Evolutionary conservation across 2,888 invertebrate species (phyloP).

Genomic region (Cryptocephalus primarius): DNA sequence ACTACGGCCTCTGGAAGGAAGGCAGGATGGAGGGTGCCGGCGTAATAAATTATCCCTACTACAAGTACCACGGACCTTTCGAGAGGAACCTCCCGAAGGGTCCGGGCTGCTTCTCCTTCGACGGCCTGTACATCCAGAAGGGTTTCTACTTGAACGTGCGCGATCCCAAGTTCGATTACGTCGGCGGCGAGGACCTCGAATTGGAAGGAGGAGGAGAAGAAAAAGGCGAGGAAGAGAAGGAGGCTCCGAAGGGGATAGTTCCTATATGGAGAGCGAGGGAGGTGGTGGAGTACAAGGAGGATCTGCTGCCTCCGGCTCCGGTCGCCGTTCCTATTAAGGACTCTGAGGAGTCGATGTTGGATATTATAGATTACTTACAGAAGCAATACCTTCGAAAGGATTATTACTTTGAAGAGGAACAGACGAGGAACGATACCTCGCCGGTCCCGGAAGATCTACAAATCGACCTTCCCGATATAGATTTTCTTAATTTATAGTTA

Average conservation of each 20-base stretch:
- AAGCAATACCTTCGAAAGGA: slow-evolving; percentile 38
- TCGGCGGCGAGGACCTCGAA: slow-evolving; percentile 36
- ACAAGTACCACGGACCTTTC: slow-evolving; percentile 64
- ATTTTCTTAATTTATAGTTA: slow-evolving; percentile 14
- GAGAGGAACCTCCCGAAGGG: slow-evolving; percentile 58
- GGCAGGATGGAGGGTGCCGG: slow-evolving; percentile 67
- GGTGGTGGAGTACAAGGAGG: slow-evolving; percentile 54
- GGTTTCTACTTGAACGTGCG: slow-evolving; percentile 55
- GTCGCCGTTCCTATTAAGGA: slow-evolving; percentile 54
- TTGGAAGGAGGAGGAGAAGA: slow-evolving; percentile 41
- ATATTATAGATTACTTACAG: slow-evolving; percentile 38
- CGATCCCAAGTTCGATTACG: slow-evolving; percentile 46
- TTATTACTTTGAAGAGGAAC: slow-evolving; percentile 30
- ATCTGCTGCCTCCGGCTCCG: slow-evolving; percentile 59
- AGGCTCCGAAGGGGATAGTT: slow-evolving; percentile 32
- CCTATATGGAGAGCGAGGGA: slow-evolving; percentile 58
- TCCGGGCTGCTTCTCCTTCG: slow-evolving; percentile 64
- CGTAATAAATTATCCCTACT: slow-evolving; percentile 53
- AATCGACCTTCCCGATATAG: slow-evolving; percentile 18
- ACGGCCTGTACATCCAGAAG: slow-evolving; percentile 64
- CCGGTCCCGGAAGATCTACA: slow-evolving; percentile 21
- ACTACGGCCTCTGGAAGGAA: slow-evolving; percentile 61
- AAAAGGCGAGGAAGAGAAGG: slow-evolving; percentile 17
- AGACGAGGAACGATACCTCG: slow-evolving; percentile 27
- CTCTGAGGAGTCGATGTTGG: slow-evolving; percentile 45